Evolutionary conservation across 30 jellyfish, hydroid and myxozoan species (phyloP).

Genomic region (Pelagia noctiluca): DNA sequence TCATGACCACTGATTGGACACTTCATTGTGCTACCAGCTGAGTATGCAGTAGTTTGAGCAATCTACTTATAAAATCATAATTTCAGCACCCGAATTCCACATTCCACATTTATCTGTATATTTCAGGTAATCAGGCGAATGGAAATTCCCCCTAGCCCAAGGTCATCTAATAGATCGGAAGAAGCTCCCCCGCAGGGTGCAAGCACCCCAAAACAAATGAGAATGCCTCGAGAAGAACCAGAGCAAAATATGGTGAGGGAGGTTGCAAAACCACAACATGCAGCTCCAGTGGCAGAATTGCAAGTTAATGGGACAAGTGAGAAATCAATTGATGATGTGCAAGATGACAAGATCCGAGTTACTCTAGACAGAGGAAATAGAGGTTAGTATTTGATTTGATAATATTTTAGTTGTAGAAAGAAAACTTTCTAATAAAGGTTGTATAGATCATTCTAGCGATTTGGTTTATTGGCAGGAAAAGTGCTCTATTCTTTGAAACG

Average conservation of each 20-base stretch:
- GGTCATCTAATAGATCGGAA: not conserved
- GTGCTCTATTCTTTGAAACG: too few species aligned
- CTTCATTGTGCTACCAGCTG: too few species aligned
- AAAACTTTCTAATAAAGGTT: too few species aligned
- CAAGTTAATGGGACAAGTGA: slow-evolving; percentile 32
- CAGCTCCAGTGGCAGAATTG: slow-evolving; percentile 1
- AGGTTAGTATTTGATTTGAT: slow-evolving; percentile 21
- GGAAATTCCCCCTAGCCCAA: slow-evolving; percentile 58
- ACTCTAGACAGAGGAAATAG: slow-evolving; percentile 61
- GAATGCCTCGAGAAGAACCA: slow-evolving; percentile 20
- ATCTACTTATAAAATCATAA: too few species aligned
- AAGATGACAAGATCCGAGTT: slow-evolving; percentile 37
- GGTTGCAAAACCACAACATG: not conserved
- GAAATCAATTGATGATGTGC: slow-evolving; percentile 28
- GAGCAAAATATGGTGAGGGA: not conserved
- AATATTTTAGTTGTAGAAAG: not conserved
- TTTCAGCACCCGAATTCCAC: too few species aligned
- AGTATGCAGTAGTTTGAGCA: too few species aligned
- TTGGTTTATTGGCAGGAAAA: too few species aligned
- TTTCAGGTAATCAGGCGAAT: slow-evolving; percentile 59
- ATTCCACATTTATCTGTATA: not conserved
- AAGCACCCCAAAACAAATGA: slow-evolving; percentile 58
- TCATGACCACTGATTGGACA: too few species aligned
- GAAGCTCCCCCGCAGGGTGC: slow-evolving; percentile 39
- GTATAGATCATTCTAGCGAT: too few species aligned